Evolutionary conservation across 2,113 vertebrate species (phyloP).

Genomic region (Dolichallabes microphthalmus): DNA sequence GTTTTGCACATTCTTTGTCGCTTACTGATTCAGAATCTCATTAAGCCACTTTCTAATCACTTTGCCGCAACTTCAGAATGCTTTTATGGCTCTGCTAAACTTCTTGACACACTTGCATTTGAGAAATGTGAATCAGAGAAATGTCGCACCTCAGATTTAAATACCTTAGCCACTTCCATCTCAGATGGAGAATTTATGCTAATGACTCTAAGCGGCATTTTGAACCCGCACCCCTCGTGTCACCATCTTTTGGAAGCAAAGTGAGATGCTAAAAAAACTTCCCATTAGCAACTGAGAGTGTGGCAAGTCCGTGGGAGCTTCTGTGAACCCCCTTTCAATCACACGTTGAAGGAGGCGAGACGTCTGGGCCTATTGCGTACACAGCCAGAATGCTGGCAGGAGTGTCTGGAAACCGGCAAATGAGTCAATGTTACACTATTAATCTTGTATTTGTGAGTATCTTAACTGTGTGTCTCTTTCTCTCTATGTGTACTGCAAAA

Average conservation of each 20-base stretch:
- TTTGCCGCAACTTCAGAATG: neutral
- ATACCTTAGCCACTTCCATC: neutral
- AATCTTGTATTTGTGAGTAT: conserved; percentile 18
- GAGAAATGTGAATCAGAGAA: neutral
- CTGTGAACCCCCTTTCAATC: conserved; percentile 27
- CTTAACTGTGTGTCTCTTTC: conserved; percentile 28
- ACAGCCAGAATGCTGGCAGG: conserved; percentile 23
- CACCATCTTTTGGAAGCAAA: conserved; percentile 11
- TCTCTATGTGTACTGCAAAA: conserved; percentile 23
- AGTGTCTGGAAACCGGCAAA: conserved; percentile 33
- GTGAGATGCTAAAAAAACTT: conserved; percentile 27
- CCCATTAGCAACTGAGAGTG: conserved; percentile 14
- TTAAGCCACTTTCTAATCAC: conserved; percentile 28
- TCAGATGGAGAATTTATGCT: conserved; percentile 32
- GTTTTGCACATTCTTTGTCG: neutral
- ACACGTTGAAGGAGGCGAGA: conserved; percentile 15
- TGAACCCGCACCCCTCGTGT: neutral
- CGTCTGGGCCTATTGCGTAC: conserved; percentile 27
- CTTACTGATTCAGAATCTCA: neutral
- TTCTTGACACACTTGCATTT: conserved; percentile 19
- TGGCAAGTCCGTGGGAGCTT: conserved; percentile 18
- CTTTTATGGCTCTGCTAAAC: conserved; percentile 18
- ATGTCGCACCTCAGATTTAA: conserved; percentile 2
- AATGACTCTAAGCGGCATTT: conserved; percentile 8
- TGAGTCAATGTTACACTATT: conserved; percentile 38